phyloP scores from a whole-genome alignment of 2,888 invertebrate species.

The Plutella xylostella region DNA sequence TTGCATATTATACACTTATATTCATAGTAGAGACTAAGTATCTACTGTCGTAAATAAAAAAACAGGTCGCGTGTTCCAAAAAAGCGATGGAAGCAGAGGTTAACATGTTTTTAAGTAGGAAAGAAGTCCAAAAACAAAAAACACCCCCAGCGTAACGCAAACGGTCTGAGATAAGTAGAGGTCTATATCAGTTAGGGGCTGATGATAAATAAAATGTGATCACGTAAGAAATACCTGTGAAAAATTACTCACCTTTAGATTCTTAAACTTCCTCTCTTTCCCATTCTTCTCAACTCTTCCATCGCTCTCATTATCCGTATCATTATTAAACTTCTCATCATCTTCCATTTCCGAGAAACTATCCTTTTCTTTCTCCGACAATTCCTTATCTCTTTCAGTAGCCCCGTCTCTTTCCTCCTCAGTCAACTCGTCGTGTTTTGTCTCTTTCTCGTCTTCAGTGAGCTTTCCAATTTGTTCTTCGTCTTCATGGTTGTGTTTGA shows the following conservation, averaged over 20 bases:
- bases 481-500: slow-evolving; percentile 44
- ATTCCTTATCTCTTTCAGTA: slow-evolving; percentile 26
- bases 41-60: too few relatives aligned
- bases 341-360: slow-evolving; percentile 65
- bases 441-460: slow-evolving; percentile 48
- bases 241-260: slow-evolving; percentile 41
- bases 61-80: too few relatives aligned
- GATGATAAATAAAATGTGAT: too few relatives aligned
- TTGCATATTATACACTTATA: background rate
- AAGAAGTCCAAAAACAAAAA: too few relatives aligned
- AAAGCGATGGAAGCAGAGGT: too few relatives aligned
- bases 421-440: background rate
- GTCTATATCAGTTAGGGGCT: too few relatives aligned
- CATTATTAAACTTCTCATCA: slow-evolving; percentile 59
- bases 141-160: too few relatives aligned
- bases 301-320: slow-evolving; percentile 61
- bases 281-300: slow-evolving; percentile 35
- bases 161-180: too few relatives aligned
- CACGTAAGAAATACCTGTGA: background rate
- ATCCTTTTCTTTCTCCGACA: slow-evolving; percentile 52
- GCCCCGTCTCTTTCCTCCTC: background rate
- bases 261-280: slow-evolving; percentile 47
- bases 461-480: slow-evolving; percentile 26
- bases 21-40: too few relatives aligned
- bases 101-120: too few relatives aligned